Percentiles rank a stretch among this genome's conserved stretches.
phyloP scores from a whole-genome alignment of 2,797 vertebrate genomes.

The Xenopus petersii region DNA sequence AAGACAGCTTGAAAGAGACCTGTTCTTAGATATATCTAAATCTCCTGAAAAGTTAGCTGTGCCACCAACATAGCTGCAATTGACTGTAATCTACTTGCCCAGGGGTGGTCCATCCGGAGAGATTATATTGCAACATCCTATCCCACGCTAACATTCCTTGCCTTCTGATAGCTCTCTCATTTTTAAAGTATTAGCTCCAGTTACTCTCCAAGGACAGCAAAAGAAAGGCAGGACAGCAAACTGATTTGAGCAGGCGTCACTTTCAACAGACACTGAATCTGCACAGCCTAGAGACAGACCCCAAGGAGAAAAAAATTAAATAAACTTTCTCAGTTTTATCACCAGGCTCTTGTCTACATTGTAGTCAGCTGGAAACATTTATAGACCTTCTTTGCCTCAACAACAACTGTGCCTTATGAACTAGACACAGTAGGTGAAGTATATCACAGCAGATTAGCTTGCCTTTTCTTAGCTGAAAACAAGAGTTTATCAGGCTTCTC shows the following conservation, averaged over 20 bases:
- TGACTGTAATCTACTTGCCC: constrained; percentile 46
- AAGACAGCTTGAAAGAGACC: constrained; percentile 61
- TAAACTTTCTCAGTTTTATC: background rate
- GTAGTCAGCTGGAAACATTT: constrained; percentile 18
- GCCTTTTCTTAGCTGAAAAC: constrained; percentile 6
- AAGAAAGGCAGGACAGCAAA: constrained; percentile 30
- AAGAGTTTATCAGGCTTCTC: background rate
- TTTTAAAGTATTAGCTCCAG: constrained; percentile 55
- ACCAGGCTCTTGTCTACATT: background rate
- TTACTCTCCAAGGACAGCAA: constrained; percentile 43
- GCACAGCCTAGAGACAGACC: background rate
- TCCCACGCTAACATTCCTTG: constrained; percentile 50
- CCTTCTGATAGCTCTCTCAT: constrained; percentile 64
- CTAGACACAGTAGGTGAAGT: rapidly evolving
- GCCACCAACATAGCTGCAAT: constrained; percentile 52
- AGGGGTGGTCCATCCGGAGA: constrained; percentile 50
- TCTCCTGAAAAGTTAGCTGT: constrained; percentile 40
- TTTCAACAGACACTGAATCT: background rate
- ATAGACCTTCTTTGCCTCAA: background rate
- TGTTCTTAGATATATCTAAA: constrained; percentile 56
- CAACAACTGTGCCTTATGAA: background rate
- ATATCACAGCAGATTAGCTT: constrained; percentile 10
- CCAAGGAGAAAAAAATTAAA: constrained; percentile 4
- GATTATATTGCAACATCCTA: constrained; percentile 51
- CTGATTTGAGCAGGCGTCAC: background rate